Percentiles rank a stretch among this genome's conserved stretches.
phyloP scores from a whole-genome alignment of 2,888 invertebrate genomes.

The Arctia plantaginis region DNA sequence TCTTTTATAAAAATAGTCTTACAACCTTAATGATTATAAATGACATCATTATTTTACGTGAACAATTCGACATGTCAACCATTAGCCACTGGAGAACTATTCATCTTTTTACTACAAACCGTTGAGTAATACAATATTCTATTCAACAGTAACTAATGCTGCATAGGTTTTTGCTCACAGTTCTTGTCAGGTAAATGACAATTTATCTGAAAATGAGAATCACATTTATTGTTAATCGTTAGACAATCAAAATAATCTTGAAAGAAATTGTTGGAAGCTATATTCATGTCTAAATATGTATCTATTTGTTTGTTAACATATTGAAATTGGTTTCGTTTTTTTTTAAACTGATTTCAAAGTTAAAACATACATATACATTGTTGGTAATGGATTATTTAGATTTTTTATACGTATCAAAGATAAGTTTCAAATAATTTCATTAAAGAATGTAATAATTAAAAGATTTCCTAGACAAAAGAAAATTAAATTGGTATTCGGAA shows the following conservation, averaged over 20 bases:
- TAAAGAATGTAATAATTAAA: not conserved
- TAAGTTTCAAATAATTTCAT: too few relatives aligned
- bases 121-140: not conserved
- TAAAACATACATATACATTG: too few relatives aligned
- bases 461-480: not conserved
- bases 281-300: not conserved
- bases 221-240: not conserved
- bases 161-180: not conserved
- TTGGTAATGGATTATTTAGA: too few relatives aligned
- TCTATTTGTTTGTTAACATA: not conserved
- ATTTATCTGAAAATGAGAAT: not conserved
- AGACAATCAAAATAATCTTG: not conserved
- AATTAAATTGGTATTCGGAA: not conserved
- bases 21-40: too few relatives aligned
- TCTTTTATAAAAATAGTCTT: too few relatives aligned
- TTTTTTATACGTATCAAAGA: too few relatives aligned
- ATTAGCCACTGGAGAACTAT: not conserved
- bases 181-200: not conserved
- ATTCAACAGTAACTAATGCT: not conserved
- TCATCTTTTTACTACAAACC: not conserved
- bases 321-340: not conserved
- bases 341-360: too few relatives aligned
- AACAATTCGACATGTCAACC: not conserved
- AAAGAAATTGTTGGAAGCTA: not conserved
- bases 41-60: conserved; percentile 1